Evolutionary conservation across 1,140 invertebrate genomes (phyloP).

Genomic region (Chlorops oryzae): DNA sequence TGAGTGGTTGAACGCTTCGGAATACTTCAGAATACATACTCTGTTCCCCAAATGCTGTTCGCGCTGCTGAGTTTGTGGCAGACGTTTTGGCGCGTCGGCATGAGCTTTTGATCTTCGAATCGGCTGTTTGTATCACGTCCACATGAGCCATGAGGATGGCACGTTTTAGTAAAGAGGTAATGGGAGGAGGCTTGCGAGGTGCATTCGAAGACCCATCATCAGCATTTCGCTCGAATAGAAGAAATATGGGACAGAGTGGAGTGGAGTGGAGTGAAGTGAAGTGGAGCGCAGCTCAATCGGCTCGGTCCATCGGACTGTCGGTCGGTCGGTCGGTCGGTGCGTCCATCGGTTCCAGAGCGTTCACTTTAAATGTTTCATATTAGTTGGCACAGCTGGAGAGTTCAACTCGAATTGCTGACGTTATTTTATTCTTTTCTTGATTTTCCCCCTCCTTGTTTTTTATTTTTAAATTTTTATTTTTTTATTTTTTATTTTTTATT

Average conservation of each 20-base stretch:
- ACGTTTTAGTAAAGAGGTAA: too few species aligned
- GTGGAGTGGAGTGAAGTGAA: too few species aligned
- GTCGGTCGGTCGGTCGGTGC: neutral
- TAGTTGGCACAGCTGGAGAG: conserved; percentile 43
- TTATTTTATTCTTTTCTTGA: too few species aligned
- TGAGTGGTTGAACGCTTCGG: too few species aligned
- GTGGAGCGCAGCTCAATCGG: too few species aligned
- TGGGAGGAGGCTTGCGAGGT: too few species aligned
- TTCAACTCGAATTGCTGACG: conserved; percentile 2
- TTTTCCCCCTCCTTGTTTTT: too few species aligned
- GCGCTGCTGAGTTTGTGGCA: conserved; percentile 6
- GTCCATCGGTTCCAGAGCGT: neutral
- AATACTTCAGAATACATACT: neutral
- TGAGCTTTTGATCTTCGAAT: conserved; percentile 42
- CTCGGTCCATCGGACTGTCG: neutral
- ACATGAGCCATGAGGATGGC: neutral
- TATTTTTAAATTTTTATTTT: neutral
- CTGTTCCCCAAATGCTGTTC: neutral
- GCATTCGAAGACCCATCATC: too few species aligned
- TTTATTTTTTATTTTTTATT: neutral
- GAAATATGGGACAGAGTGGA: too few species aligned
- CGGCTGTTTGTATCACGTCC: conserved; percentile 34
- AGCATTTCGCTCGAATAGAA: too few species aligned
- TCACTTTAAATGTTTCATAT: conserved; percentile 15
- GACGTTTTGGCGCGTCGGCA: conserved; percentile 29